phyloP scores from a whole-genome alignment of 2,113 vertebrate species.

The Pollachius pollachius region DNA sequence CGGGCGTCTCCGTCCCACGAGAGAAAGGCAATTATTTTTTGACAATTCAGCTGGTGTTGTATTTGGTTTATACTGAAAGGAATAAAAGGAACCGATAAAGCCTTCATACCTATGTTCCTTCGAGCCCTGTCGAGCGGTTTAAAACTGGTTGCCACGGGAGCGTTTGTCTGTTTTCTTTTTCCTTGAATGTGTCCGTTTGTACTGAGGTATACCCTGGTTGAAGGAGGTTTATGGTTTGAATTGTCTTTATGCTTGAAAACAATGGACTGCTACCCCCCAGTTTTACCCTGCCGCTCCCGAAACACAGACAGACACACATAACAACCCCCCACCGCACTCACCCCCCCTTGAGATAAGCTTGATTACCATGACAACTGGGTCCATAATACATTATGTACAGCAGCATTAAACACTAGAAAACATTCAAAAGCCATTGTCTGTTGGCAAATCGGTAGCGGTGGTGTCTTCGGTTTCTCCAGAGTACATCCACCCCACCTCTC shows the following conservation, averaged over 20 bases:
- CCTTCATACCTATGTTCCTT: too few species aligned
- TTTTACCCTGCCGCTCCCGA: not conserved
- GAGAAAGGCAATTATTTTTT: too few species aligned
- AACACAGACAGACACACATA: not conserved
- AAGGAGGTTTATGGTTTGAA: conserved; percentile 87
- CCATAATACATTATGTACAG: conserved; percentile 85
- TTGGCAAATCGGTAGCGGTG: conserved; percentile 92
- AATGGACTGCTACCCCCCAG: conserved; percentile 79
- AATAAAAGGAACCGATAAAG: too few species aligned
- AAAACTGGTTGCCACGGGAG: too few species aligned
- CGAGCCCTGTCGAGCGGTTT: too few species aligned
- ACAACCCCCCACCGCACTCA: not conserved
- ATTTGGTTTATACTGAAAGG: too few species aligned
- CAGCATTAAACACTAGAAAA: conserved; percentile 92
- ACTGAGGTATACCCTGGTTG: conserved; percentile 99
- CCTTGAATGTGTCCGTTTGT: conserved; percentile 69
- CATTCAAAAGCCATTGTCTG: conserved; percentile 99
- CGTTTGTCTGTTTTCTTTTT: too few species aligned
- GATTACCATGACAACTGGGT: conserved; percentile 78
- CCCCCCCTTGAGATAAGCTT: conserved; percentile 64
- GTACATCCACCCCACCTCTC: not conserved
- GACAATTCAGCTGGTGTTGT: too few species aligned
- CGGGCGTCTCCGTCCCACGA: too few species aligned
- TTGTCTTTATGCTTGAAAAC: conserved; percentile 90
- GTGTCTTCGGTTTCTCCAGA: conserved; percentile 14